Conservation (phyloP, 2,113 vertebrate genomes). For the Prionailurus bengalensis region DNA sequence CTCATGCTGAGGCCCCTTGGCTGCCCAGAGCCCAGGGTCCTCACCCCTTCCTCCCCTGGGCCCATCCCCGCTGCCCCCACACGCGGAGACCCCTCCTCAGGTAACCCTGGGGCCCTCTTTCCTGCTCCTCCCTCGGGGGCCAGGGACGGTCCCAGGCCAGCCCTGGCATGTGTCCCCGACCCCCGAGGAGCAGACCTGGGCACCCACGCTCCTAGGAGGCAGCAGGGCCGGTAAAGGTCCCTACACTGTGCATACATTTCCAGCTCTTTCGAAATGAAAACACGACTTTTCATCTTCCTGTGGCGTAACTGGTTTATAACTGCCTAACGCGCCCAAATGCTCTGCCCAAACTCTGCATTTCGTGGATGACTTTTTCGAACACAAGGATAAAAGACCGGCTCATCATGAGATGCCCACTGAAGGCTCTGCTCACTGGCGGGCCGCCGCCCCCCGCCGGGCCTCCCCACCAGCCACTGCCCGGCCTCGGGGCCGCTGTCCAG, state of each 20-base stretch:
- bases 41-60: not conserved
- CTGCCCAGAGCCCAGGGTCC: not conserved
- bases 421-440: too few species aligned
- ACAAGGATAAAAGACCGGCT: fast-evolving
- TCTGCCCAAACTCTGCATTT: fast-evolving
- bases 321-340: fast-evolving
- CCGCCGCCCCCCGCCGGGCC: fast-evolving
- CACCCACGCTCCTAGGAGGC: too few species aligned
- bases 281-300: fast-evolving
- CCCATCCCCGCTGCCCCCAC: not conserved
- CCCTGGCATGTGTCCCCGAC: not conserved
- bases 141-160: not conserved
- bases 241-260: fast-evolving
- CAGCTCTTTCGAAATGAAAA: not conserved
- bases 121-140: not conserved
- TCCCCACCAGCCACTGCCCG: not conserved
- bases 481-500: not conserved
- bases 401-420: fast-evolving
- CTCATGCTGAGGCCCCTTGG: too few species aligned
- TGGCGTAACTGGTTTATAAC: fast-evolving
- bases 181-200: not conserved
- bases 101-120: not conserved
- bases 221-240: fast-evolving
- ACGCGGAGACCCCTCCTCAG: not conserved
- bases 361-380: fast-evolving